Base-by-base conservation (phyloP, 2,888 invertebrate species). In the Lithodes maja region DNA sequence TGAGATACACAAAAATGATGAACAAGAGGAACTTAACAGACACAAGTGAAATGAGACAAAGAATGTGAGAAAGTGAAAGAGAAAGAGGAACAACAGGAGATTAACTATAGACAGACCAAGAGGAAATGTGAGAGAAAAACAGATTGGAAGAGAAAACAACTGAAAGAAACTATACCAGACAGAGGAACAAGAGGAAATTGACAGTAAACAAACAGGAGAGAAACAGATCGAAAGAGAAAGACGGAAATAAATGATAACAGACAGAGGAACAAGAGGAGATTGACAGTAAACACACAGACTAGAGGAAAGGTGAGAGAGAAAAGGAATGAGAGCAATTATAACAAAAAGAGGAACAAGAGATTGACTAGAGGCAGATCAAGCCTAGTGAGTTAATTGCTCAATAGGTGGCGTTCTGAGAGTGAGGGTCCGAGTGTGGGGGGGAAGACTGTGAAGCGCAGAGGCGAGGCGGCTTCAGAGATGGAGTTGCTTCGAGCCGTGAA, bases 111-210 rank as follows among this genome's bases (percentile, higher is more conserved):
- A 69, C 52, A 83, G 83, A 69, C 69, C 68, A 49, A 69, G 83
- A 71, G 71, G 61, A 52, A 83, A 50, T 50, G 83, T 52, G 71
- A 68, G 83, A 83, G 83, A 71, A 49, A 83, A 52, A 83, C 69
- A 83, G 71, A 83, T 49, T 69, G 50, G n/a, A n/a, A 83, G 61
- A 81, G 81, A 61, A 12, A 7, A 33, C 33, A 33, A 33, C 33
- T 33, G 33, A 33, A 33, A 33, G 33, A 33, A 33, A 33, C 33
- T 0, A 33, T 33, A 33, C 33, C 17, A 78, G 78, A 2, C 2
- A 61, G 3, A 61, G 68, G 33, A 12, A 78, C 50, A 7, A 50
- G 50, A 52, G 53, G 52, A 12, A 50, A 2, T 9, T 74, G 5
- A 78, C 9, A 54, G 12, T 54, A n/a, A 49, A 49, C 5, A 12